Percentiles rank a stretch among this genome's conserved stretches.
Conservation (phyloP, 1,140 invertebrate genomes). For the Hypothenemus hampei region DNA sequence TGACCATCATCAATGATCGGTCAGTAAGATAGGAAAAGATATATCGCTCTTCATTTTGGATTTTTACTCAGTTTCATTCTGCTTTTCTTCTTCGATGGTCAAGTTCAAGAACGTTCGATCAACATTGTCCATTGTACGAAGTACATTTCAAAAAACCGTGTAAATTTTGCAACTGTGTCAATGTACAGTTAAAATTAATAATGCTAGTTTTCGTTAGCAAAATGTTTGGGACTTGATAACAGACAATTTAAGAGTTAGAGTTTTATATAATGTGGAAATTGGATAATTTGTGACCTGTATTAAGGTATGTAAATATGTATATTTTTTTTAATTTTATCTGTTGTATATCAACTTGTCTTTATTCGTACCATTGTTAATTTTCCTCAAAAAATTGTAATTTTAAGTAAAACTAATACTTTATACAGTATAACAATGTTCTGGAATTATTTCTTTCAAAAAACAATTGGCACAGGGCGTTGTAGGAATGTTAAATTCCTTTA, state of each 20-base stretch:
- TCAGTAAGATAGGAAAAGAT: conserved; percentile 20
- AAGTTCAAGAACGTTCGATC: conserved; percentile 14
- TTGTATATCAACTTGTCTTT: too few species aligned
- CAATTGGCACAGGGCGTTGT: too few species aligned
- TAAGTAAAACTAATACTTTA: too few species aligned
- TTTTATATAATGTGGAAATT: conserved; percentile 32
- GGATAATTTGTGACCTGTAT: conserved; percentile 7
- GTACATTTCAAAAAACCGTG: too few species aligned
- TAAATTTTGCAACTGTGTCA: conserved; percentile 12
- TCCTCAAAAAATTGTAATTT: too few species aligned
- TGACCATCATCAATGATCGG: conserved; percentile 8
- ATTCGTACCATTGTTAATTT: too few species aligned
- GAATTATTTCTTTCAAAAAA: too few species aligned
- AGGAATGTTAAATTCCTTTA: too few species aligned
- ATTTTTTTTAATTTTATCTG: too few species aligned
- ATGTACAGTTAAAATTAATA: conserved; percentile 11
- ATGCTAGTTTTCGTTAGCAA: neutral
- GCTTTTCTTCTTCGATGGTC: conserved; percentile 2
- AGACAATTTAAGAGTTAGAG: conserved; percentile 22
- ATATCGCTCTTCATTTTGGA: conserved; percentile 17
- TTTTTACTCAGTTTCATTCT: conserved; percentile 3
- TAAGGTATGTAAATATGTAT: too few species aligned
- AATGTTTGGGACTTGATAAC: conserved; percentile 10
- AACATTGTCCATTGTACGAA: neutral
- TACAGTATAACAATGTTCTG: too few species aligned